Conservation (phyloP, 2,888 invertebrate genomes). For the Periphyllus acericola region DNA sequence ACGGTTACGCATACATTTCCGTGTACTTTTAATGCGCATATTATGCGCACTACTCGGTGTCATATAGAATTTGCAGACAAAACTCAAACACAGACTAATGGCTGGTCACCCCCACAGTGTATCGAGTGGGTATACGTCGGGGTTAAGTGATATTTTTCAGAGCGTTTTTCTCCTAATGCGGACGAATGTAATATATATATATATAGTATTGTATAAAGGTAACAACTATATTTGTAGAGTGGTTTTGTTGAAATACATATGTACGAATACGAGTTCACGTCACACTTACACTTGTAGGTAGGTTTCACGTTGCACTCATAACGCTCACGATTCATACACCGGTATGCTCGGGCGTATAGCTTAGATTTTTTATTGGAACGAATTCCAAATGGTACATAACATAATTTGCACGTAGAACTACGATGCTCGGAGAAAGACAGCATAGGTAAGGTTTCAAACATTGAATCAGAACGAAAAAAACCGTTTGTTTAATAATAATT, state of each 20-base stretch:
- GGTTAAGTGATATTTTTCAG: constrained; percentile 34
- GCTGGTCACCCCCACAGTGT: neutral
- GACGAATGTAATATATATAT: neutral
- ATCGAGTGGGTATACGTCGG: neutral
- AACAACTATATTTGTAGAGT: neutral
- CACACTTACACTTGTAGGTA: too few species aligned
- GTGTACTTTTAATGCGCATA: constrained; percentile 5
- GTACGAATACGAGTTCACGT: neutral
- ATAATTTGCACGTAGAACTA: neutral
- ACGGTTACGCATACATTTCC: neutral
- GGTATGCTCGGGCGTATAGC: neutral
- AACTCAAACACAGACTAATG: constrained; percentile 28
- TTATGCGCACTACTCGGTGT: neutral
- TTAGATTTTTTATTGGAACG: neutral
- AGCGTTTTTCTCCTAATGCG: neutral
- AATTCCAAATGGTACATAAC: neutral
- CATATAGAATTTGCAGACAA: constrained; percentile 1
- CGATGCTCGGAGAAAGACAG: too few species aligned
- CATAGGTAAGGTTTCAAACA: too few species aligned
- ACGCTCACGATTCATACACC: neutral
- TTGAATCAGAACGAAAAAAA: too few species aligned
- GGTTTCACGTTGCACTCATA: neutral
- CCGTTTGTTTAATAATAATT: too few species aligned
- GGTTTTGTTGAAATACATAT: constrained; percentile 9
- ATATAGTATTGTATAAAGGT: neutral